Evolutionary conservation across 2,888 invertebrate species (phyloP), one percentile per base, ranked within the genome.

Genomic region (Xanthorhoe designata): DNA sequence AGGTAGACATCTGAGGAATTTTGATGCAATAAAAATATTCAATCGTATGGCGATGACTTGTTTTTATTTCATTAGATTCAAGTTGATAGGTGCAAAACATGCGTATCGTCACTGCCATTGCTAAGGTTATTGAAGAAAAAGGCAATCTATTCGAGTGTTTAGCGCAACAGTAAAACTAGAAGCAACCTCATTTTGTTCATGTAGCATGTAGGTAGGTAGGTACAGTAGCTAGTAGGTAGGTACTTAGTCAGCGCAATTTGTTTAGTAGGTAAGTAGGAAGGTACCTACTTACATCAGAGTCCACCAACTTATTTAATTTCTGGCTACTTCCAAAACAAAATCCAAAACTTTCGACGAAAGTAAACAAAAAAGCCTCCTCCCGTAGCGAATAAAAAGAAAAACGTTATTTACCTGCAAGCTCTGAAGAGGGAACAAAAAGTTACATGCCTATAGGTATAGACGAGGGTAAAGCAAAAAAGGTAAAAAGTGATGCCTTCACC

Each of bases 391-490:
- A 77, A 84, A 89, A 87, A 85, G 84, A 85, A 89, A 88, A 88
- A 84, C 53, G 63, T 79, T 78, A 90, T 90, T 86, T 91, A 92
- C 92, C 90, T 91, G 90, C 87, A 86, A 83, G 78, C 75, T 78
- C 79, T 83, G 83, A 81, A 78, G 78, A 75, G 78, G 82, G 84
- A 82, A 84, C 79, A 76, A 78, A 83, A 86, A 88, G 87, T 65
- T 53, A 85, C 84, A 86, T 81, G 80, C 80, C 70, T 50, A 81
- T 80, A 80, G 18, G 53, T 55, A 52, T 75, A 79, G 77, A 86
- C 84, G 86, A 89, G 89, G 89, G 87, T 88, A 84, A 79, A 84
- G 88, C 87, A 91, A 92, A 92, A 91, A 91, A 88, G 78, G 81
- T 78, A 88, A 85, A 88, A 86, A 79, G 71, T 75, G 74, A 78